These are phyloP conservation scores for Melipona bicolor DNA, from an alignment of 2,888 invertebrate species.

Conservation along the genomic window DNA sequence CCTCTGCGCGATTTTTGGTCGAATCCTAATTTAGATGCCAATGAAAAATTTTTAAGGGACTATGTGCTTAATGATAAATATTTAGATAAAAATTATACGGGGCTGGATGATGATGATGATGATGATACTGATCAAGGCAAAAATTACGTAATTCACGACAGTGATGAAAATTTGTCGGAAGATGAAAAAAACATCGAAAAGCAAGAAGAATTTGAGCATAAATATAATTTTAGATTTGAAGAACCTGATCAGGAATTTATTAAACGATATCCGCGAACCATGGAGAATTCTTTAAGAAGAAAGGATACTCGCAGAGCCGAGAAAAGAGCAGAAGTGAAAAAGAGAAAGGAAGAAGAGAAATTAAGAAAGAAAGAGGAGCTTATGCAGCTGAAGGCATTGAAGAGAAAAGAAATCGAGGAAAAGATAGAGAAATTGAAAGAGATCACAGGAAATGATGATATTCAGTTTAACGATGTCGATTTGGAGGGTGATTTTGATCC, in stretches of 20 bases:
- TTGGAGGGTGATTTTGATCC: conserved; percentile 97
- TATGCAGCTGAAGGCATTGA: conserved; percentile 93
- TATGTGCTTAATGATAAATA: conserved; percentile 95
- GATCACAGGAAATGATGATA: conserved; percentile 78
- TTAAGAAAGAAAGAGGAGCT: conserved; percentile 93
- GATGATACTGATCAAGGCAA: conserved; percentile 65
- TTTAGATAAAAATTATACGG: conserved; percentile 72
- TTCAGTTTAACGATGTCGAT: conserved; percentile 85
- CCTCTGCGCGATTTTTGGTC: conserved; percentile 94
- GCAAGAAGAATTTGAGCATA: conserved; percentile 96
- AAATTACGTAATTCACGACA: conserved; percentile 79
- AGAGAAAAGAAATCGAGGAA: conserved; percentile 94
- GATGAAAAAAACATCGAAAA: conserved; percentile 92
- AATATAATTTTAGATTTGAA: conserved; percentile 98
- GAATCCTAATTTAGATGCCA: conserved; percentile 91
- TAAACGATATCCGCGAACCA: conserved; percentile 90
- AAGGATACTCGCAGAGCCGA: conserved; percentile 92
- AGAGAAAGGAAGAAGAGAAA: conserved; percentile 92
- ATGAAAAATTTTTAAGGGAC: conserved; percentile 96
- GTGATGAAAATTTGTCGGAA: conserved; percentile 87
- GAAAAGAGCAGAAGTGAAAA: conserved; percentile 90
- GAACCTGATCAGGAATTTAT: conserved; percentile 97
- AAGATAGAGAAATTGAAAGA: conserved; percentile 94
- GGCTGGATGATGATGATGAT: neutral
- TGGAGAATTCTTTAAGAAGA: conserved; percentile 92